Base-by-base conservation (phyloP, 1,140 invertebrate species). In the Alviniconcha marisindica region DNA sequence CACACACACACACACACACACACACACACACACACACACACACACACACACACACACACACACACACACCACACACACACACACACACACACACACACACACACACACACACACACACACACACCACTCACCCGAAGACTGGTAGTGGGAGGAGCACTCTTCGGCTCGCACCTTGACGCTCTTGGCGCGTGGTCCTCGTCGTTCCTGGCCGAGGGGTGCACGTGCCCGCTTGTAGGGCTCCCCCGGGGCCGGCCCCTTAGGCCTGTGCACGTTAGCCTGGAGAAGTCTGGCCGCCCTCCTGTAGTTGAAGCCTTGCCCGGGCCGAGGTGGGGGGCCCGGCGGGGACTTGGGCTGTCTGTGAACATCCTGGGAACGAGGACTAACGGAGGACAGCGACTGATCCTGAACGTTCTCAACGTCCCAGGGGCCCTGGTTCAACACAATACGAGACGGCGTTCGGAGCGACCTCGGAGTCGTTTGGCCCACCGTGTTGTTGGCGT, bases 101-200 rank as follows among this genome's bases (percentile, higher is more conserved):
- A 21, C 48, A 21, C 48, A 51, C 48, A 12, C 48, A 51, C 48
- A 21, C 48, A 51, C 48, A 51, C 48, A 51, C 48, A 21, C 48
- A 51, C 48, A 51, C 48, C 24, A 40, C 10, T 63, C 56, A 80
- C 78, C 78, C 21, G 56, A 38, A 42, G 56, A 69, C 56, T 40
- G 60, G 28, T 69, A 12, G 24, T 42, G 56, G 1, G 21, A 2
- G 60, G 14, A 63, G 5, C 36, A 76, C 14, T 80, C 33, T 36
- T 69, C 60, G 42, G 56, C 24, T 2, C n/a, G 56, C 18, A 80
- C 42, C 5, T 38, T 63, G 15, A 80, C 78, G 31, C 15, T 80
- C n/a, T 80, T 66, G 24, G 33, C 36, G 56, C n/a, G 78, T 42
- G 73, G 38, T 40, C 36, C 73, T 44, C 56, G 24, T 1, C 21